Conservation (phyloP, 2,888 invertebrate genomes). For the Molorchus minor region DNA sequence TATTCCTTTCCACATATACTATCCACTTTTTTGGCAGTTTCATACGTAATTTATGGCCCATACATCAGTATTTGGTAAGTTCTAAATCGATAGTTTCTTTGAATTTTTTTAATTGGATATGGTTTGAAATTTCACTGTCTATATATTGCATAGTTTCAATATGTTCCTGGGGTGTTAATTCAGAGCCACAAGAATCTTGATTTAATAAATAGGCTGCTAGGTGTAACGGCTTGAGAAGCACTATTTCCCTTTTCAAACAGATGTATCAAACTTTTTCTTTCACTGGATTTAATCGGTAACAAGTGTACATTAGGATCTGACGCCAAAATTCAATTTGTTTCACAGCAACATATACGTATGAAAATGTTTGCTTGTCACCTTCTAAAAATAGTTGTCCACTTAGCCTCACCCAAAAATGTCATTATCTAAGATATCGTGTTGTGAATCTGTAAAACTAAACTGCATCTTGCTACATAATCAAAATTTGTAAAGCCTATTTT, state of each 20-base stretch:
- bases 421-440: neutral
- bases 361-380: slow-evolving; percentile 10
- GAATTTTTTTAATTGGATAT: slow-evolving; percentile 18
- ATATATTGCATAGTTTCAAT: slow-evolving; percentile 21
- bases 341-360: neutral
- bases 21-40: slow-evolving; percentile 5
- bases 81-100: slow-evolving; percentile 16
- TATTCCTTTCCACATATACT: slow-evolving; percentile 39
- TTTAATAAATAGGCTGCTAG: slow-evolving; percentile 45
- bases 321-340: neutral
- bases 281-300: neutral
- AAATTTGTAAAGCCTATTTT: neutral
- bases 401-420: slow-evolving; percentile 1
- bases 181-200: slow-evolving; percentile 38
- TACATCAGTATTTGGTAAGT: slow-evolving; percentile 20
- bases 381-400: slow-evolving; percentile 27
- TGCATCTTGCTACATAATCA: neutral
- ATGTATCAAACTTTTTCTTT: slow-evolving; percentile 32
- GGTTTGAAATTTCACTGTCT: slow-evolving; percentile 3
- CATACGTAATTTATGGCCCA: slow-evolving; percentile 14
- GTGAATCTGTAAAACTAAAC: neutral
- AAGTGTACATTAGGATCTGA: neutral
- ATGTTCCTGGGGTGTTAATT: slow-evolving; percentile 10
- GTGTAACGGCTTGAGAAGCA: slow-evolving; percentile 41
- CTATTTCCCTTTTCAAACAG: slow-evolving; percentile 32